Percentiles rank a stretch among this genome's conserved stretches.
These are phyloP conservation scores for Aldabrachelys gigantea DNA, from an alignment of 2,113 vertebrate species.

Conservation along the genomic window DNA sequence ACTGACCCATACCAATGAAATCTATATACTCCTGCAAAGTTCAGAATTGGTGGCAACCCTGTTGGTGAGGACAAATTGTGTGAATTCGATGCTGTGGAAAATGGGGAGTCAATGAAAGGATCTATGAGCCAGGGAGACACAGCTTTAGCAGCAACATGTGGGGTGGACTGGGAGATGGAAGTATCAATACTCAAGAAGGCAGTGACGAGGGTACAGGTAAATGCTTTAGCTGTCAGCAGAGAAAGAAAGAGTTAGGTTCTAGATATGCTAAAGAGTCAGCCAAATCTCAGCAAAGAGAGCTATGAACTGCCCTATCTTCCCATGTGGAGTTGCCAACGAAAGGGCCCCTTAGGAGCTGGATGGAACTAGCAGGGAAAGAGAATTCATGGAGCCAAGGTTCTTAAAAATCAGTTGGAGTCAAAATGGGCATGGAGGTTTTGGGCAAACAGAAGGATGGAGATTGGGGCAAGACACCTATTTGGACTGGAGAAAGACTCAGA, in stretches of 20 bases:
- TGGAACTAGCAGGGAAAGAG: background rate
- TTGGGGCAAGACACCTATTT: background rate
- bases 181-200: background rate
- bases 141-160: background rate
- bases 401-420: background rate
- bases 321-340: background rate
- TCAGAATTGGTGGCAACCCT: background rate
- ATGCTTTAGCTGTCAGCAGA: background rate
- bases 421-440: background rate
- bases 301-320: background rate
- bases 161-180: background rate
- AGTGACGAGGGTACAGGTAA: background rate
- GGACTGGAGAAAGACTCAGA: background rate
- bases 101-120: background rate
- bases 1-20: conserved; percentile 17
- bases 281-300: background rate
- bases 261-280: background rate
- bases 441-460: background rate
- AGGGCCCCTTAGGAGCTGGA: background rate
- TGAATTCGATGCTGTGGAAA: background rate
- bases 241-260: background rate
- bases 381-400: background rate
- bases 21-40: background rate
- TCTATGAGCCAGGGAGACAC: background rate
- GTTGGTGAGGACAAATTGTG: background rate